A percentile compares a stretch with the other conserved stretches of the same genome.
These are phyloP conservation scores for Channallabes apus DNA, from an alignment of 2,797 vertebrate genomes.

Conservation along the genomic window DNA sequence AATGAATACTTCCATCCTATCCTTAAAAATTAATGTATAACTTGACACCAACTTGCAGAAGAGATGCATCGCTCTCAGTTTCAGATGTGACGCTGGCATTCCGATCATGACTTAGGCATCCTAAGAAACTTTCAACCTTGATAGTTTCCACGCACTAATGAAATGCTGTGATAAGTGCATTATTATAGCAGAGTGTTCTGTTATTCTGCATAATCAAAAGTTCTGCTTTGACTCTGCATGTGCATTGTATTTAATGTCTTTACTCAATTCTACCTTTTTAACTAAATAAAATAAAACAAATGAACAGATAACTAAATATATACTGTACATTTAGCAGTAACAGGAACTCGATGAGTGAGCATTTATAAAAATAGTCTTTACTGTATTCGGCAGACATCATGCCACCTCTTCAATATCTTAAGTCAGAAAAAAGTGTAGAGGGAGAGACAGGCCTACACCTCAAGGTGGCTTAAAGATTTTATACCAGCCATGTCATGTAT, in stretches of 20 bases:
- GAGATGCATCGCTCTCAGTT: too few species aligned
- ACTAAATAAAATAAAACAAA: slow-evolving; percentile 15
- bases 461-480: slow-evolving; percentile 66
- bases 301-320: slow-evolving; percentile 9
- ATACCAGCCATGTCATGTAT: slow-evolving; percentile 60
- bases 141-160: too few species aligned
- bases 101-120: too few species aligned
- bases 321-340: neutral
- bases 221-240: too few species aligned
- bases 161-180: too few species aligned
- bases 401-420: neutral
- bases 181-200: too few species aligned
- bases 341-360: neutral
- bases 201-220: too few species aligned
- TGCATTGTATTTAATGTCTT: neutral
- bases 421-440: slow-evolving; percentile 55
- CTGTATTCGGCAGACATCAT: neutral
- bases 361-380: neutral
- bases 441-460: slow-evolving; percentile 62
- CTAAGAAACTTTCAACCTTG: too few species aligned
- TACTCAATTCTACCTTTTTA: neutral
- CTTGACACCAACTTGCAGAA: too few species aligned
- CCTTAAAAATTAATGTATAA: too few species aligned
- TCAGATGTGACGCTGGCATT: too few species aligned
- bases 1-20: too few species aligned